Base-by-base conservation (phyloP, 30 jellyfish, hydroid and myxozoan genomes). In the Chrysaora quinquecirrha region DNA sequence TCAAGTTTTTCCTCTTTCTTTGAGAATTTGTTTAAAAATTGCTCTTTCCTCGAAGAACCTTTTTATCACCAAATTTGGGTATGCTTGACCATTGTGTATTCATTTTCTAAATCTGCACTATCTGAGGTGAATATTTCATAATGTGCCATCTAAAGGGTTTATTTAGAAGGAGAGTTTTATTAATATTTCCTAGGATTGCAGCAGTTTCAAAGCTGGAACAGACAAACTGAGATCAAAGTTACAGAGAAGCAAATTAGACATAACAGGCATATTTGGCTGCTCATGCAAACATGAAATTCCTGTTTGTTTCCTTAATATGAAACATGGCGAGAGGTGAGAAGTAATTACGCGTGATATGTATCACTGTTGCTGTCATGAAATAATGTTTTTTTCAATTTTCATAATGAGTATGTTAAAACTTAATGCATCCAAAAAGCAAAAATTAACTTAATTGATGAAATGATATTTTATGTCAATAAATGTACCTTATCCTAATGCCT, bases 291-390 rank as follows among this genome's bases (percentile, higher is more conserved):
- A 48, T 72, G 84, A 72, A 34, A 29, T 72, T 2, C 84, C 84
- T 52, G 72, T 68, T 21, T 16, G 72, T 20, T 72, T 72, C 46
- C 25, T 72, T 2, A 72, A 72, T 24, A 25, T 72, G 72, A 72
- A 72, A 25, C 72, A 47, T 48, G 84, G 84, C 25, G 84, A 72
- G 20, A 72, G 84, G 84, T 72, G 46, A 6, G 29, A 6, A 33
- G 34, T 43, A 64, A 64, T 27, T 27, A 6, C 46, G 46, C 34
- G 4, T 10, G 33, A n/a, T 62, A 23, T 62, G 38, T 23, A 9
- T 34, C 34, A 35, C 54, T 11, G 31, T 34, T 69, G 27, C 30
- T 22, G 30, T 62, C 10, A 33, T 62, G 30, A 62, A 30, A 30
- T 7, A 9, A 62, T 62, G 12, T 62, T 56, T 56, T 47, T n/a